phyloP scores from a whole-genome alignment of 1,140 invertebrate genomes.

The Drosophila triauraria region DNA sequence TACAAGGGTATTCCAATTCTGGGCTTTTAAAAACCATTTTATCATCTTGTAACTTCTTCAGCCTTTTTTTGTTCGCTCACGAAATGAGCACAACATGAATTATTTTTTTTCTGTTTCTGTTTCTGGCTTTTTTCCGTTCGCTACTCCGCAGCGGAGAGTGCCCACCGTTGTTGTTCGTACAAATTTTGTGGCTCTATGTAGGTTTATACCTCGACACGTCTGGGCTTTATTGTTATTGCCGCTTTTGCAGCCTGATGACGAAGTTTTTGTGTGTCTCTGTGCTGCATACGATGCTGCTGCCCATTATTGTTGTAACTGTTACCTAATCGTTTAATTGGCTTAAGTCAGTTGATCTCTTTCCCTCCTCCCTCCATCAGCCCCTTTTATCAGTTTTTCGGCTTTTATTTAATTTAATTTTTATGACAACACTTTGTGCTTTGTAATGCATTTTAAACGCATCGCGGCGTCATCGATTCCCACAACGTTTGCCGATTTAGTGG shows the following conservation, averaged over 20 bases:
- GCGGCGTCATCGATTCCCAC: conserved; percentile 59
- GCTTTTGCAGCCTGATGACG: conserved; percentile 47
- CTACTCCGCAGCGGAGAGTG: conserved; percentile 15
- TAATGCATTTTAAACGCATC: conserved; percentile 77
- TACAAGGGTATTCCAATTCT: conserved; percentile 3
- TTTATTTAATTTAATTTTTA: conserved; percentile 79
- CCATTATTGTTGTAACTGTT: conserved; percentile 71
- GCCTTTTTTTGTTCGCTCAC: conserved; percentile 58
- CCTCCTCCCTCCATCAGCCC: conserved; percentile 5
- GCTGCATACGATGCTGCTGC: conserved; percentile 34
- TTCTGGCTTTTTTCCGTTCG: conserved; percentile 55
- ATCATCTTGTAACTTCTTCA: conserved; percentile 24
- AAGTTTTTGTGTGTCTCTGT: conserved; percentile 24
- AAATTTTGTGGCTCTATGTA: conserved; percentile 72
- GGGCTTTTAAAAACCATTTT: background rate
- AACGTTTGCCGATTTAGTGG: conserved; percentile 60
- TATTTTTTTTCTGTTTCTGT: conserved; percentile 63
- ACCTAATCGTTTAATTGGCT: conserved; percentile 84
- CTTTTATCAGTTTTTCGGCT: conserved; percentile 29
- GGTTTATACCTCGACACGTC: conserved; percentile 70
- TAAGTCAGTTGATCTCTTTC: conserved; percentile 63
- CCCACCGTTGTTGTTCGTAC: conserved; percentile 43
- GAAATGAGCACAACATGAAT: conserved; percentile 81
- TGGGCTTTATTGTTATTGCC: conserved; percentile 54
- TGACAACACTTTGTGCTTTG: conserved; percentile 74